Percentiles rank a stretch among this genome's conserved stretches.
These are phyloP conservation scores for Malaclemys terrapin DNA, from an alignment of 2,113 vertebrate species.

Conservation along the genomic window DNA sequence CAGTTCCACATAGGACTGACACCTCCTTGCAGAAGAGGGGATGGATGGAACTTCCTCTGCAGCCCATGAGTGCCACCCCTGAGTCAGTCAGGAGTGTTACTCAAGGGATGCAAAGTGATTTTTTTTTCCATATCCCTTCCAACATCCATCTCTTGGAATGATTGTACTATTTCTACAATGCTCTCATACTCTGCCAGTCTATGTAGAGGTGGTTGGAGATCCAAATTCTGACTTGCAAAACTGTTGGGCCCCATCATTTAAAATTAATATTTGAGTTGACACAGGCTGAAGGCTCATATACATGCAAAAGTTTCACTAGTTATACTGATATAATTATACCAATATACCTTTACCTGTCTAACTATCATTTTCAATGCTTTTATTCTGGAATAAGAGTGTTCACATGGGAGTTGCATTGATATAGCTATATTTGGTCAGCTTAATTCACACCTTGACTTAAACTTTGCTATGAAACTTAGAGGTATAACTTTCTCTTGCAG, in stretches of 20 bases:
- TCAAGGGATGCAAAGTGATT: not conserved
- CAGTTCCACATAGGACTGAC: not conserved
- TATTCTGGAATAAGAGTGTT: not conserved
- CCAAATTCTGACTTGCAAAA: not conserved
- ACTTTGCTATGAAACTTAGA: not conserved
- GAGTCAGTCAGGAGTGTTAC: not conserved
- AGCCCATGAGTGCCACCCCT: not conserved
- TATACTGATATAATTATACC: not conserved
- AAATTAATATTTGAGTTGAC: not conserved
- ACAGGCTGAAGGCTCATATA: not conserved
- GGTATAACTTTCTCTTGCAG: accelerated
- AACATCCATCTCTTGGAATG: not conserved
- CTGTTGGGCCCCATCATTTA: not conserved
- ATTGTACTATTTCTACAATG: not conserved
- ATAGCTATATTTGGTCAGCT: not conserved
- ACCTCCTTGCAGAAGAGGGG: not conserved
- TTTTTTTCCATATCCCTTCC: not conserved
- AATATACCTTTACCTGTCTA: not conserved
- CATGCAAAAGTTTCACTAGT: not conserved
- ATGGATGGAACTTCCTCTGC: not conserved
- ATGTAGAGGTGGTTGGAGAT: not conserved
- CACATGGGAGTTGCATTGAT: not conserved
- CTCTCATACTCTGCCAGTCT: not conserved
- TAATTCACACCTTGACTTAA: not conserved
- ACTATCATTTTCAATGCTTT: not conserved